These are phyloP conservation scores for Murina feae DNA, from an alignment of 2,113 vertebrate species.

Conservation along the genomic window DNA sequence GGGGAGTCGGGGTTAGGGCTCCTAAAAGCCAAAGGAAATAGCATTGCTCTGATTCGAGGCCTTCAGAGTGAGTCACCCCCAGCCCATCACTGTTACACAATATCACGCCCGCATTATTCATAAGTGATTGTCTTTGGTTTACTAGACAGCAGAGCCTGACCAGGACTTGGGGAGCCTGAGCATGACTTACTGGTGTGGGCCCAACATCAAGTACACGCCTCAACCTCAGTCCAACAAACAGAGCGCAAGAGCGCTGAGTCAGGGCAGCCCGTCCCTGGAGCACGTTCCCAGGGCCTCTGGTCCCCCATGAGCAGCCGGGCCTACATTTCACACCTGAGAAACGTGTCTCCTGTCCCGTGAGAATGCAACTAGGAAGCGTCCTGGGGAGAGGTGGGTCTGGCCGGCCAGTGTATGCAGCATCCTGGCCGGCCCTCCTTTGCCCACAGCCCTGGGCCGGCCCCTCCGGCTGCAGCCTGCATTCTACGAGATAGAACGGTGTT, in stretches of 20 bases:
- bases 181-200: not conserved
- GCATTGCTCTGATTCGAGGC: constrained; percentile 41
- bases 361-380: not conserved
- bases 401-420: too few relatives aligned
- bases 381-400: not conserved
- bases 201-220: not conserved
- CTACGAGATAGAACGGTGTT: not conserved
- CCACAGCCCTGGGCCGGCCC: not conserved
- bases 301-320: not conserved
- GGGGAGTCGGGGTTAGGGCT: not conserved
- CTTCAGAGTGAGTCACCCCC: constrained; percentile 56
- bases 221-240: not conserved
- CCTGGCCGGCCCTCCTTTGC: not conserved
- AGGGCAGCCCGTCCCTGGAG: not conserved
- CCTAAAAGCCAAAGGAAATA: constrained; percentile 52
- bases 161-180: not conserved
- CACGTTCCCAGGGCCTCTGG: not conserved
- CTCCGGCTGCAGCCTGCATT: not conserved
- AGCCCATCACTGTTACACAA: not conserved
- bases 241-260: not conserved
- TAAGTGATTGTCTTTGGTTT: constrained; percentile 18
- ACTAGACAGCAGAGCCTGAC: constrained; percentile 51
- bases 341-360: not conserved
- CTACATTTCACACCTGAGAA: not conserved
- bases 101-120: not conserved